These are phyloP conservation scores for Natrix natrix DNA, from an alignment of 2,797 vertebrate genomes.

Conservation along the genomic window DNA sequence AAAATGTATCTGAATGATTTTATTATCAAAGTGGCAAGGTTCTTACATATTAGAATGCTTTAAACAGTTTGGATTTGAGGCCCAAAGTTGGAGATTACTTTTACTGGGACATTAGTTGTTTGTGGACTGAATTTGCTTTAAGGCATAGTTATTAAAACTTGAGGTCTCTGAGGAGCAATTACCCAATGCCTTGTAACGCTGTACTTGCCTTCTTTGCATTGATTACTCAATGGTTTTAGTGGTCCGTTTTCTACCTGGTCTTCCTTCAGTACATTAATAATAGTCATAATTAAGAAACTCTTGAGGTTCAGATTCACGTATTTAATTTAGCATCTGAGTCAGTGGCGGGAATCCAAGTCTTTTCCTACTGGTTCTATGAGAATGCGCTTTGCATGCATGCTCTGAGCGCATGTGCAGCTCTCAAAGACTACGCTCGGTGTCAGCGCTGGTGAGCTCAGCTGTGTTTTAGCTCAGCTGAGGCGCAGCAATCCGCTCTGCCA, in stretches of 20 bases:
- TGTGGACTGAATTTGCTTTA: neutral
- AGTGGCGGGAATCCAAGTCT: too few relatives aligned
- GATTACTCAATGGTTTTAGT: neutral
- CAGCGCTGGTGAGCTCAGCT: too few relatives aligned
- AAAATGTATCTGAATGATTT: neutral
- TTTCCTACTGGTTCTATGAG: too few relatives aligned
- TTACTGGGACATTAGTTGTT: conserved; percentile 2
- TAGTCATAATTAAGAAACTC: neutral
- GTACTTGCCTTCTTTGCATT: neutral
- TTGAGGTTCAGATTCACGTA: neutral
- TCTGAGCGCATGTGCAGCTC: too few relatives aligned
- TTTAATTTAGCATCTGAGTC: neutral
- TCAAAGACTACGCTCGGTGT: too few relatives aligned
- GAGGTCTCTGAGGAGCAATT: neutral
- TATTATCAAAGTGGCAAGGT: neutral
- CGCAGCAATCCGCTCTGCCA: too few relatives aligned
- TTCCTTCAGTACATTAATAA: neutral
- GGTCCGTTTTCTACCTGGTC: neutral
- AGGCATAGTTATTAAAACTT: neutral
- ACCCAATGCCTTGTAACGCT: neutral
- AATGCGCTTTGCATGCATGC: too few relatives aligned
- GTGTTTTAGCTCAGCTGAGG: too few relatives aligned
- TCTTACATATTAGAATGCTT: neutral
- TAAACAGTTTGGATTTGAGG: neutral
- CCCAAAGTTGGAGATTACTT: conserved; percentile 1